Conservation (phyloP, 2,113 vertebrate genomes). For the Labeo catla region DNA sequence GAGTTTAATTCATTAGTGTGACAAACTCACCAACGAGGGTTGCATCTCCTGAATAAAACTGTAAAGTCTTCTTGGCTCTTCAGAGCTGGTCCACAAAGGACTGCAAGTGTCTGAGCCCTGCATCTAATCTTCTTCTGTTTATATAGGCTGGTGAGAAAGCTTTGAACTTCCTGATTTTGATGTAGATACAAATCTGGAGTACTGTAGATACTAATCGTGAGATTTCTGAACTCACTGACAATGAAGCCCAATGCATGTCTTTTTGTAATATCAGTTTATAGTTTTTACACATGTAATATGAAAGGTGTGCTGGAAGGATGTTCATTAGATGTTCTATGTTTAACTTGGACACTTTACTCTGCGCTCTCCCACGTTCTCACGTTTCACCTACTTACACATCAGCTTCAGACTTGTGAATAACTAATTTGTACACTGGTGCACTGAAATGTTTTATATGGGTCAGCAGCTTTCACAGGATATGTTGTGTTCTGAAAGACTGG, state of each 20-base stretch:
- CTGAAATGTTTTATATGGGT: constrained; percentile 9
- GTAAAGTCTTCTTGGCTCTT: not conserved
- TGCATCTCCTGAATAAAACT: constrained; percentile 39
- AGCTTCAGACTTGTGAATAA: not conserved
- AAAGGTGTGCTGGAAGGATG: not conserved
- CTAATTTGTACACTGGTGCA: not conserved
- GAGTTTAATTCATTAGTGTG: not conserved
- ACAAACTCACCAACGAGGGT: constrained; percentile 39
- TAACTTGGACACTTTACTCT: not conserved
- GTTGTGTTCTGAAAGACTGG: not conserved
- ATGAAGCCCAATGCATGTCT: not conserved
- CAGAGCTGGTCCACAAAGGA: not conserved
- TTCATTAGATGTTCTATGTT: not conserved
- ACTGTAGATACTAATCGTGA: not conserved
- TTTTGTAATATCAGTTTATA: not conserved
- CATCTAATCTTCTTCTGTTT: constrained; percentile 3
- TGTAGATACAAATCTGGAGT: constrained; percentile 8
- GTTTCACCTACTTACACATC: not conserved
- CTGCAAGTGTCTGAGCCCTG: not conserved
- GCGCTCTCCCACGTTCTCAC: not conserved
- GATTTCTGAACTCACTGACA: not conserved
- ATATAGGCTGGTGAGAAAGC: not conserved
- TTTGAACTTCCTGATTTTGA: constrained; percentile 35
- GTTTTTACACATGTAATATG: not conserved
- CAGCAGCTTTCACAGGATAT: constrained; percentile 6